Evolutionary conservation across 2,797 vertebrate species (phyloP), one percentile per base, ranked within the genome.

Genomic region (Erpetoichthys calabaricus): DNA sequence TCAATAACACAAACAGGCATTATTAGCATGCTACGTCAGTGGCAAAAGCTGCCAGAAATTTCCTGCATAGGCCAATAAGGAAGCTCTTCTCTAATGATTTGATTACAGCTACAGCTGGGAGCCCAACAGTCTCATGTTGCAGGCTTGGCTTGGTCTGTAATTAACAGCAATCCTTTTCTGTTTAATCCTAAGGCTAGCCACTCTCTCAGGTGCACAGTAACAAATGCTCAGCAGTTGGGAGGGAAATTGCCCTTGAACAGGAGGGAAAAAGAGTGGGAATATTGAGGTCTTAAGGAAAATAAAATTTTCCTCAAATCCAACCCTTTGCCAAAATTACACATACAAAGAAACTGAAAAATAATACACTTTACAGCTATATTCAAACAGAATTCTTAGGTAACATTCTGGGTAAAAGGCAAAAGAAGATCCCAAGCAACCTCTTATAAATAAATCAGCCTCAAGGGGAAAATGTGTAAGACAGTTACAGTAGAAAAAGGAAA

Each of bases 251-350:
- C 60, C 69, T 67, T 63, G 59, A 62, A 71, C 8, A 42, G 75
- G 82, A 83, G 81, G 81, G 82, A 85, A 89, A 75, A 68, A 45
- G 57, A 66, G 72, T 10, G 1, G 67, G n/a, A 5, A 72, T 75
- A 66, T 75, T 67, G 59, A 54, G 60, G 53, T 59, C 67, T 70
- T 62, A 69, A 70, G 57, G 2, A n/a, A n/a, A 25, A 25, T 25
- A 25, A 25, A 43, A 7, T 5, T 1, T 1, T 5, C 45, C 44
- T 3, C 5, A 44, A 4, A 6, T 2, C n/a, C 47, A 50, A 7
- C 7, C 7, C 25, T 25, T 25, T 25, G 25, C 25, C 25, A 25
- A 25, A 25, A 25, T 25, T 25, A 25, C 25, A 25, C 25, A 25
- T 25, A 25, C 25, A 25, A 25, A 25, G 25, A 25, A 25, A 25